These are phyloP conservation scores for Arenicola marina DNA, from an alignment of 2,888 invertebrate genomes.

Conservation along the genomic window DNA sequence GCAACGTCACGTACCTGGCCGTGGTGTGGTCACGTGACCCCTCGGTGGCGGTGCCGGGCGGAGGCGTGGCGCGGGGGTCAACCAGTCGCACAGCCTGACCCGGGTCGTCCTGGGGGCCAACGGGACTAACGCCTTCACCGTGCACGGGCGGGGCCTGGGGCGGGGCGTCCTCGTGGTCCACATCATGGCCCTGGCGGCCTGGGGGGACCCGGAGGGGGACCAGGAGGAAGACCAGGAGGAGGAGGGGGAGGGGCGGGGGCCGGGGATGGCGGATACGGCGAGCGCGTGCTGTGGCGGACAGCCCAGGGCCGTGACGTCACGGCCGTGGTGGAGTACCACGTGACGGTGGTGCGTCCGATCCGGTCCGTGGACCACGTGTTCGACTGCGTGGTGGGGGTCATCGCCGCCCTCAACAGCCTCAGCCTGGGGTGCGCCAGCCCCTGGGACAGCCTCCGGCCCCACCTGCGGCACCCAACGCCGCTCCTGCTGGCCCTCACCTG, in stretches of 20 bases:
- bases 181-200: not conserved
- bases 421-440: constrained; percentile 57
- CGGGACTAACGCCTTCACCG: not conserved
- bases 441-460: constrained; percentile 47
- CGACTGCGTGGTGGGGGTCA: constrained; percentile 49
- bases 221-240: not conserved
- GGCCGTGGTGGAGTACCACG: not conserved
- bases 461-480: constrained; percentile 51
- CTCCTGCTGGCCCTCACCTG: constrained; percentile 53
- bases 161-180: not conserved
- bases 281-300: too few species aligned
- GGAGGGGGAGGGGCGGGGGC: not conserved
- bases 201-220: not conserved
- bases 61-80: not conserved
- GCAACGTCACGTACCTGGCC: not conserved
- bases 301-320: too few species aligned
- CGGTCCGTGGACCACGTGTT: not conserved
- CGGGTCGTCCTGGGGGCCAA: not conserved
- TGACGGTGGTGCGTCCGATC: not conserved
- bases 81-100: not conserved
- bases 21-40: not conserved
- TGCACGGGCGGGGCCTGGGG: not conserved
- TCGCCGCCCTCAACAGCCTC: constrained; percentile 56
- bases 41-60: not conserved
- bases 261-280: too few species aligned